Base-by-base conservation (phyloP, 2,888 invertebrate species). In the Matsumyia berberina region DNA sequence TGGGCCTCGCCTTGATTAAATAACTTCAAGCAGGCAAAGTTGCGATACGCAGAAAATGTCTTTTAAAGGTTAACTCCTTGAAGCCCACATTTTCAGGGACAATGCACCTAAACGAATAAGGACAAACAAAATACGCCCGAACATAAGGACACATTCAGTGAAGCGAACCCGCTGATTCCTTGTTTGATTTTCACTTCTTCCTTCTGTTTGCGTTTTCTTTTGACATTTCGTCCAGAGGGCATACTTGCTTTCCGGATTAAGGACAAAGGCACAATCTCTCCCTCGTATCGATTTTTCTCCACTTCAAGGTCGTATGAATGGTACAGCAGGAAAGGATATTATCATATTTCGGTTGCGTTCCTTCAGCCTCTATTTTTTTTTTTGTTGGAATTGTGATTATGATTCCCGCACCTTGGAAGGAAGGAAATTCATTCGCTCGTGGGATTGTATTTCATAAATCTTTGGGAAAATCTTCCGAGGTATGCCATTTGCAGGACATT, bases 271-370 rank as follows among this genome's bases (percentile, higher is more conserved):
- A n/a, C 1, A 24, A 24, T 3, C 15, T 37, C 37, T 42, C 44
- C 24, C 12, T 46, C 0, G 46, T 58, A 70, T 70, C 58, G 58
- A 70, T 70, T 70, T 58, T 58, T 58, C 44, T 3, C 49, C 46
- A 29, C 31, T 57, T 11, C 60, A 72, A 60, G 72, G 72, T 62
- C 60, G 33, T 33, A 33, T 62, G 51, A 73, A 73, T 49, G 49
- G 60, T 60, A 62, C 60, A 39, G 64, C n/a, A 24, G 24, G 24
- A 24, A 3, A 24, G n/a, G 51, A 37, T 51, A 35, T 37, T 49
- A 66, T 64, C 35, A 49, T 12, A 12, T 8, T 62, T 64, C 24
- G 24, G 6, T 31, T 29, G 31, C 15, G 8, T 60, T 42, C 8
- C 8, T 57, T 12, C 17, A 4, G 2, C 46, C 19, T 17, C 29